These are phyloP conservation scores for Meloidogyne chitwoodi DNA, from an alignment of 1,140 invertebrate genomes.

Conservation along the genomic window DNA sequence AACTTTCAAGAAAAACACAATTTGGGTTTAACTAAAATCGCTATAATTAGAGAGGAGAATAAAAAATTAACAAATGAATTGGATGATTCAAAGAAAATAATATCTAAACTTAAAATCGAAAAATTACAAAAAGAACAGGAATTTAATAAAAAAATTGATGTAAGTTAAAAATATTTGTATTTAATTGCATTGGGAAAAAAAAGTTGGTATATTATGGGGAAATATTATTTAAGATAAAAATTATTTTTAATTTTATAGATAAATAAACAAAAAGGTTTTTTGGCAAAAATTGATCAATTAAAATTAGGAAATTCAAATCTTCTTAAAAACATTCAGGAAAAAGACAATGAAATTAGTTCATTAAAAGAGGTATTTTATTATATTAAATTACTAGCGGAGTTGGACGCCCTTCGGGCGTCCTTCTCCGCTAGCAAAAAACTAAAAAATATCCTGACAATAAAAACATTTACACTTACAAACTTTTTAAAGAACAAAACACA, in stretches of 20 bases:
- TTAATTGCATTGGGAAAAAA: too few relatives aligned
- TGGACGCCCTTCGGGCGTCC: too few relatives aligned
- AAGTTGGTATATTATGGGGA: too few relatives aligned
- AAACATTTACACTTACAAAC: too few relatives aligned
- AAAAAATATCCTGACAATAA: too few relatives aligned
- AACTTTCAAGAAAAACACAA: too few relatives aligned
- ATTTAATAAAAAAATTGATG: background rate
- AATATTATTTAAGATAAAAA: too few relatives aligned
- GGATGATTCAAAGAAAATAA: background rate
- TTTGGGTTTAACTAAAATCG: background rate
- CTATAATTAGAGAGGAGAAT: background rate
- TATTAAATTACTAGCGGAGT: too few relatives aligned
- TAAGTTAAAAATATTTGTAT: too few relatives aligned
- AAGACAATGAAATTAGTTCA: background rate
- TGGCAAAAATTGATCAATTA: background rate
- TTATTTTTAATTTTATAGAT: background rate
- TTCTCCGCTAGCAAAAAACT: too few relatives aligned
- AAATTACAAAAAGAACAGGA: background rate
- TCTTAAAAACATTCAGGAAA: background rate
- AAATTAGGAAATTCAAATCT: background rate
- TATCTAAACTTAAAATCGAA: background rate
- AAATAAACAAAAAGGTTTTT: background rate
- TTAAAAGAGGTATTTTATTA: background rate
- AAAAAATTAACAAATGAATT: background rate
- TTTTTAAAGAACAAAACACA: too few relatives aligned